phyloP scores from a whole-genome alignment of 2,888 invertebrate species.

The Keiferia lycopersicella region DNA sequence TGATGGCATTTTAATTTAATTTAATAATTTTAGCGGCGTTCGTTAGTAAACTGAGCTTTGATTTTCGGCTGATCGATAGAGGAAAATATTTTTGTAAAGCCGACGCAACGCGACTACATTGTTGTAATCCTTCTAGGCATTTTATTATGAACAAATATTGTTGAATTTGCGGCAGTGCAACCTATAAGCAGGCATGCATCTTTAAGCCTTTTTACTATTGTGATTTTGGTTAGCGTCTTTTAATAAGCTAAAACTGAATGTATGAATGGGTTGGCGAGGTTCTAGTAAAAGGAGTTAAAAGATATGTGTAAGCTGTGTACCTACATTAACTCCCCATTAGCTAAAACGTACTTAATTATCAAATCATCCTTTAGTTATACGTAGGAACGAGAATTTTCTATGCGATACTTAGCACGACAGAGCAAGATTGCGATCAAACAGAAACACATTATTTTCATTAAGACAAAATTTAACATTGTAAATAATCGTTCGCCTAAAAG shows the following conservation, averaged over 20 bases:
- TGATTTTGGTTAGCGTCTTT: conserved; percentile 4
- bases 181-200: not conserved
- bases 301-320: conserved; percentile 6
- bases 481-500: conserved; percentile 58
- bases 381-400: conserved; percentile 12
- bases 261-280: conserved; percentile 10
- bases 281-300: conserved; percentile 9
- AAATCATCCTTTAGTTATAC: not conserved
- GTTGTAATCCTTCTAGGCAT: not conserved
- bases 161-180: not conserved
- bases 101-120: conserved; percentile 16
- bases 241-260: not conserved
- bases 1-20: conserved; percentile 46
- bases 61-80: conserved; percentile 33
- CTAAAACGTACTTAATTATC: conserved; percentile 13
- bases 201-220: conserved; percentile 19
- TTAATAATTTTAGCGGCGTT: conserved; percentile 32
- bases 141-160: not conserved
- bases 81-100: conserved; percentile 23
- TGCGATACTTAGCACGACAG: conserved; percentile 35
- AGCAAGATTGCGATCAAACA: conserved; percentile 55
- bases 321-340: conserved; percentile 4
- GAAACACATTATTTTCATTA: conserved; percentile 42
- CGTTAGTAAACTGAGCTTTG: conserved; percentile 44
- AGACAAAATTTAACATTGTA: conserved; percentile 52